phyloP scores from a whole-genome alignment of 2,888 invertebrate genomes.

The Mamestra brassicae region DNA sequence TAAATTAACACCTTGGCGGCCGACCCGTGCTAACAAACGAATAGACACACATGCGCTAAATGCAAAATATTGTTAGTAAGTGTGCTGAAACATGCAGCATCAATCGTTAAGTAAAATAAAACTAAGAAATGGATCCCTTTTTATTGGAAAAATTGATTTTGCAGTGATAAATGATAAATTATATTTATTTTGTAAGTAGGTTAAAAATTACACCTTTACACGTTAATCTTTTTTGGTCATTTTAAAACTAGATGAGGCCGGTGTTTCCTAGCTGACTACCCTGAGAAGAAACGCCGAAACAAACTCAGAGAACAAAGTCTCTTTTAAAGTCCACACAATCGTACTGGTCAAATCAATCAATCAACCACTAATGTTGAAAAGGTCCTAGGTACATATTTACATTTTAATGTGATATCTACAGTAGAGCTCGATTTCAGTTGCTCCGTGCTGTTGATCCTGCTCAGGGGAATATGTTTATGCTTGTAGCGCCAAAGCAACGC shows the following conservation, averaged over 20 bases:
- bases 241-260: too few relatives aligned
- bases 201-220: too few relatives aligned
- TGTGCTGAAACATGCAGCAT: conserved; percentile 21
- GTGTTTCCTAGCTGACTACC: too few relatives aligned
- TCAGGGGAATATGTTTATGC: conserved; percentile 5
- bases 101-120: conserved; percentile 4
- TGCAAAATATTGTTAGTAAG: conserved; percentile 40
- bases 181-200: background rate
- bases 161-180: background rate
- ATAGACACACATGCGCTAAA: conserved; percentile 64
- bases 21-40: conserved; percentile 57
- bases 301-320: too few relatives aligned
- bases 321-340: too few relatives aligned
- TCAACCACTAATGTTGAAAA: too few relatives aligned
- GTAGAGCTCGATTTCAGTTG: conserved; percentile 26
- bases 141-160: conserved; percentile 14
- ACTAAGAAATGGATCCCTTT: background rate
- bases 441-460: too few relatives aligned
- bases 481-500: conserved; percentile 26
- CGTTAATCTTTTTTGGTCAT: too few relatives aligned
- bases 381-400: too few relatives aligned
- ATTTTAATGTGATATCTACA: too few relatives aligned
- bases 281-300: too few relatives aligned
- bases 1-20: conserved; percentile 75
- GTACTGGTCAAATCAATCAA: too few relatives aligned